Base-by-base conservation (phyloP, 2,888 invertebrate species). In the Subacronicta megacephala region DNA sequence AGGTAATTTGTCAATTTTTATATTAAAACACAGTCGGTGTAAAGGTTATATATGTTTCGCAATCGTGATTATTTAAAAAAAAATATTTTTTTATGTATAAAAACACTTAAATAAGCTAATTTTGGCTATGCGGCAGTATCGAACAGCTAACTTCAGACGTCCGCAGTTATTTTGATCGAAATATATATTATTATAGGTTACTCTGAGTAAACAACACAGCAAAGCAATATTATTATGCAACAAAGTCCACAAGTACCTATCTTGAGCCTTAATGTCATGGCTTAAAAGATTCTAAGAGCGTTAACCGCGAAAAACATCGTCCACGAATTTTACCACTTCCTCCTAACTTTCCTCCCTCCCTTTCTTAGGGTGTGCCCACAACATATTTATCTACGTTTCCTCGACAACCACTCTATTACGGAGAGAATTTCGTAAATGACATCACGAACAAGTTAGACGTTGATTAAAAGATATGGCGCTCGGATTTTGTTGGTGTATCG, bases 221-320 rank as follows among this genome's bases (percentile, higher is more conserved):
- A n/a, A n/a, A n/a, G n/a, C n/a, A n/a, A n/a, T n/a, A n/a, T n/a
- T n/a, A n/a, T n/a, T 10, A 10, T 2, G 10, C 9, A 41, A 10
- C 37, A 36, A 45, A 46, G 15, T 50, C 55, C 33, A 15, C 42
- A 23, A 38, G 43, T 41, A 44, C 37, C 46, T 50, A 44, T 40
- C 46, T 50, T 46, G 7, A 16, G 26, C 46, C 15, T 45, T 55
- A 38, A 54, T 17, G 52, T 42, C 29, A 36, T 33, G 17, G 53
- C 46, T 55, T 38, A 36, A n/a, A 47, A 44, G 29, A 38, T 58
- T 58, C 33, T 20, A n/a, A 17, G 29, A 55, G 37, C 56, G 54
- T 68, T 64, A 51, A 64, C 23, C 29, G 41, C 44, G 42, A 53
- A 56, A n/a, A 61, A 69, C 38, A 42, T 61, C 56, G 54, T 45